phyloP scores from a whole-genome alignment of 2,888 invertebrate genomes.

The Cataglyphis livida region DNA sequence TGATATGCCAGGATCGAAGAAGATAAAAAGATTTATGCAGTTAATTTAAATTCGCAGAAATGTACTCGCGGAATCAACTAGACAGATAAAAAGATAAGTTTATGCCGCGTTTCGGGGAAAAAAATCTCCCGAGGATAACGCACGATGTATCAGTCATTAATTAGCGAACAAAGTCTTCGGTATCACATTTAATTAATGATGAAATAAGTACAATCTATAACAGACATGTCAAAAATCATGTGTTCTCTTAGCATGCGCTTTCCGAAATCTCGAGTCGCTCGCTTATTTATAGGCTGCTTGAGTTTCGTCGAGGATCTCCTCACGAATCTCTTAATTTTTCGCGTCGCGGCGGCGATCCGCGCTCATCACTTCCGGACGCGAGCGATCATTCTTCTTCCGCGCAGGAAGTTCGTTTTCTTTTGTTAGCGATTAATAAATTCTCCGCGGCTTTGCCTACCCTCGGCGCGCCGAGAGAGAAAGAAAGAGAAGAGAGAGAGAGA shows the following conservation, averaged over 20 bases:
- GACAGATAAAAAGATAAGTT: background rate
- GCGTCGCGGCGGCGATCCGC: constrained; percentile 21
- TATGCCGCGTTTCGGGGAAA: background rate
- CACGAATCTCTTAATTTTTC: constrained; percentile 49
- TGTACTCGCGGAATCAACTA: background rate
- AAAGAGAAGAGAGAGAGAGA: constrained; percentile 6
- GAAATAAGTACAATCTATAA: background rate
- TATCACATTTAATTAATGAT: background rate
- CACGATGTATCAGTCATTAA: background rate
- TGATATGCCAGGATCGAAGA: constrained; percentile 59
- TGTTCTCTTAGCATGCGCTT: background rate
- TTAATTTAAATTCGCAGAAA: constrained; percentile 63
- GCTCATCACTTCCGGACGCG: constrained; percentile 42
- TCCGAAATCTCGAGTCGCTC: constrained; percentile 20
- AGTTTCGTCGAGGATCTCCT: constrained; percentile 17
- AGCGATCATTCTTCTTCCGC: constrained; percentile 34
- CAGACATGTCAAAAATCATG: background rate
- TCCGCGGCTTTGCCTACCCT: constrained; percentile 28
- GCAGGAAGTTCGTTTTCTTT: constrained; percentile 56
- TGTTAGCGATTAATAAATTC: constrained; percentile 60
- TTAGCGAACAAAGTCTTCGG: background rate
- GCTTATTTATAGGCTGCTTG: constrained; percentile 33
- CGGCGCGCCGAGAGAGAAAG: constrained; percentile 19
- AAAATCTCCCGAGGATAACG: background rate
- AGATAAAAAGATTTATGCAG: constrained; percentile 33